Conservation (phyloP, 2,113 vertebrate genomes). For the Kryptolebias marmoratus region DNA sequence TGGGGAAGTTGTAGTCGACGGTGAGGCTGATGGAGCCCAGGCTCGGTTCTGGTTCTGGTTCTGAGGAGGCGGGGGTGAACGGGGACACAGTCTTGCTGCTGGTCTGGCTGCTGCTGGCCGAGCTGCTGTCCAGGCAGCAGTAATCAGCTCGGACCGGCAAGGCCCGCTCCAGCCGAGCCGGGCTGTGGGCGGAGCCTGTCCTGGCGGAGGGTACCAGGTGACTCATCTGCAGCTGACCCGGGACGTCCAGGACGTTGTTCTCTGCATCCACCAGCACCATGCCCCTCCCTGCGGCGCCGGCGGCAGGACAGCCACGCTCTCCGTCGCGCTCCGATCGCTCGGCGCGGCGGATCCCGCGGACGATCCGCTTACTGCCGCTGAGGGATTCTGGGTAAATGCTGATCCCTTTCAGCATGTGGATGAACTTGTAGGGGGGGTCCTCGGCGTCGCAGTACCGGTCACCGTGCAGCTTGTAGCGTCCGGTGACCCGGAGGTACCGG, state of each 20-base stretch:
- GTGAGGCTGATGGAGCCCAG: constrained; percentile 90
- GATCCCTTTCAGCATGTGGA: constrained; percentile 98
- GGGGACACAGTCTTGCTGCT: constrained; percentile 84
- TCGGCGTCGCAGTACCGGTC: constrained; percentile 76
- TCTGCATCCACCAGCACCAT: constrained; percentile 81
- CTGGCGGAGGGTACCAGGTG: constrained; percentile 61
- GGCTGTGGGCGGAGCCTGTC: constrained; percentile 19
- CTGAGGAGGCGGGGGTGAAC: constrained; percentile 80
- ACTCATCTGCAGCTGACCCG: constrained; percentile 75
- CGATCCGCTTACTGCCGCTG: constrained; percentile 90
- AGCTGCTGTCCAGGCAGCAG: constrained; percentile 86
- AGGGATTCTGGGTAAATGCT: constrained; percentile 96
- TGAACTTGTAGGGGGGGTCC: constrained; percentile 94
- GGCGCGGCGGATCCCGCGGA: constrained; percentile 72
- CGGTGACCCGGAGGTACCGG: constrained; percentile 85
- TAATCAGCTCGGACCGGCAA: constrained; percentile 86
- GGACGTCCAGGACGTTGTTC: constrained; percentile 82
- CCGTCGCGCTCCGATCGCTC: constrained; percentile 38
- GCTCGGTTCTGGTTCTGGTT: constrained; percentile 68
- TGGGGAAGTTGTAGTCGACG: constrained; percentile 98
- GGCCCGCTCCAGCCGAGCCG: constrained; percentile 78
- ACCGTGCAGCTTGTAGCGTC: constrained; percentile 81
- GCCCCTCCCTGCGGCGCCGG: constrained; percentile 34
- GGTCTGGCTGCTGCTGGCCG: constrained; percentile 81
- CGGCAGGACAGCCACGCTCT: not conserved